These are phyloP conservation scores for Asbolus verrucosus DNA, from an alignment of 1,140 invertebrate species.

Conservation along the genomic window DNA sequence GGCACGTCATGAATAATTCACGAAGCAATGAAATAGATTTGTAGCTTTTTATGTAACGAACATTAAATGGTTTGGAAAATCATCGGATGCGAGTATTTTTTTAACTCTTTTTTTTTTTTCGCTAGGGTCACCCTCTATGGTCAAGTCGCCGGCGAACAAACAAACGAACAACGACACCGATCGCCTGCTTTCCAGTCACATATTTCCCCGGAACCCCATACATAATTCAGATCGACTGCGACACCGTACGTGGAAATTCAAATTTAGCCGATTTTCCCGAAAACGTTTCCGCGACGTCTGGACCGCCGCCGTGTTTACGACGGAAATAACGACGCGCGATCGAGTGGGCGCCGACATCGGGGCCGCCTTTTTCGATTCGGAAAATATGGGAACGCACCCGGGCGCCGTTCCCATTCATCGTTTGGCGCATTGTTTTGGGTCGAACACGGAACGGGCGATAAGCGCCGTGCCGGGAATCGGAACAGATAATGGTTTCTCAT, in stretches of 20 bases:
- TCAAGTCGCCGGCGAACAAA: too few relatives aligned
- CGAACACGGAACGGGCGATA: slow-evolving; percentile 2
- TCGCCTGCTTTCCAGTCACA: slow-evolving; percentile 18
- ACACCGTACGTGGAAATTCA: slow-evolving; percentile 28
- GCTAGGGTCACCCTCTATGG: too few relatives aligned
- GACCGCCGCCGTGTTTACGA: slow-evolving; percentile 15
- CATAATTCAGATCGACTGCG: slow-evolving; percentile 11
- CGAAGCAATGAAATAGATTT: slow-evolving; percentile 4
- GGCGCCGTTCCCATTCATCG: too few relatives aligned
- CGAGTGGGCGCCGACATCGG: neutral
- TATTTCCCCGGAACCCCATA: slow-evolving; percentile 29
- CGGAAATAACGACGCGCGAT: slow-evolving; percentile 19
- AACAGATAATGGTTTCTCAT: slow-evolving; percentile 41
- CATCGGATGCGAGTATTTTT: neutral
- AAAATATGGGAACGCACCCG: too few relatives aligned
- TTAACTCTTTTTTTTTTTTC: too few relatives aligned
- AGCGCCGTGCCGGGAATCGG: slow-evolving; percentile 3
- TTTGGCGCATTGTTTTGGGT: slow-evolving; percentile 21
- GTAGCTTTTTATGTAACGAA: slow-evolving; percentile 11
- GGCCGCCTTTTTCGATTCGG: too few relatives aligned
- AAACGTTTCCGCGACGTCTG: slow-evolving; percentile 2
- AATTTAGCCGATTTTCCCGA: slow-evolving; percentile 26
- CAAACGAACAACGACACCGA: too few relatives aligned
- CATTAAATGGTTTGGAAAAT: slow-evolving; percentile 1
- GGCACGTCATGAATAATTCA: slow-evolving; percentile 12